Conservation (phyloP, 2,888 invertebrate species). For the Heliconius sara region DNA sequence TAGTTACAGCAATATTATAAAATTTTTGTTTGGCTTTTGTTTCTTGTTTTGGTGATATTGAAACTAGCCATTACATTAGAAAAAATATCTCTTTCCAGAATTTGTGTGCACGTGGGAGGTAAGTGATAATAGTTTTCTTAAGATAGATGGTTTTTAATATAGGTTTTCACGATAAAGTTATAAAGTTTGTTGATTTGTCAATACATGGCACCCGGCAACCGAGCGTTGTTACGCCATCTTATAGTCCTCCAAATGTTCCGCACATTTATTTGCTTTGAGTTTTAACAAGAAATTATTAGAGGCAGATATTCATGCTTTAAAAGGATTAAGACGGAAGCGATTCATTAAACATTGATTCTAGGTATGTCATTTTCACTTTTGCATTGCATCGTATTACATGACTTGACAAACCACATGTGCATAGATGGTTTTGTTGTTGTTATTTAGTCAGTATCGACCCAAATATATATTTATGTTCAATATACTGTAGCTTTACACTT, state of each 20-base stretch:
- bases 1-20: slow-evolving; percentile 63
- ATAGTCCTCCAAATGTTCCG: slow-evolving; percentile 79
- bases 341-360: slow-evolving; percentile 68
- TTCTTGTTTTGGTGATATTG: slow-evolving; percentile 85
- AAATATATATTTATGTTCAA: slow-evolving; percentile 70
- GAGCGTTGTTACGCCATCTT: slow-evolving; percentile 84
- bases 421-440: slow-evolving; percentile 76
- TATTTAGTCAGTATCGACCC: slow-evolving; percentile 66
- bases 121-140: slow-evolving; percentile 76
- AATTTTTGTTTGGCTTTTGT: slow-evolving; percentile 83
- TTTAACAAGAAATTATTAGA: slow-evolving; percentile 67
- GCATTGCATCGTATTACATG: slow-evolving; percentile 76
- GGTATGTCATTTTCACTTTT: slow-evolving; percentile 80
- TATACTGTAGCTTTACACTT: slow-evolving; percentile 56
- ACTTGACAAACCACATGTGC: slow-evolving; percentile 81
- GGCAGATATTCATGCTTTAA: slow-evolving; percentile 72
- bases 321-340: slow-evolving; percentile 66
- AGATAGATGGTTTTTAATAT: slow-evolving; percentile 68
- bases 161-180: slow-evolving; percentile 66
- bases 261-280: slow-evolving; percentile 77
- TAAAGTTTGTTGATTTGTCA: slow-evolving; percentile 79
- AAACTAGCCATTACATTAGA: slow-evolving; percentile 84
- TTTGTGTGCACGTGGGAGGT: slow-evolving; percentile 83
- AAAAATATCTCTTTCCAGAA: slow-evolving; percentile 84
- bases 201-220: slow-evolving; percentile 83